Evolutionary conservation across 2,113 vertebrate species (phyloP).

Genomic region (Perca fluviatilis): DNA sequence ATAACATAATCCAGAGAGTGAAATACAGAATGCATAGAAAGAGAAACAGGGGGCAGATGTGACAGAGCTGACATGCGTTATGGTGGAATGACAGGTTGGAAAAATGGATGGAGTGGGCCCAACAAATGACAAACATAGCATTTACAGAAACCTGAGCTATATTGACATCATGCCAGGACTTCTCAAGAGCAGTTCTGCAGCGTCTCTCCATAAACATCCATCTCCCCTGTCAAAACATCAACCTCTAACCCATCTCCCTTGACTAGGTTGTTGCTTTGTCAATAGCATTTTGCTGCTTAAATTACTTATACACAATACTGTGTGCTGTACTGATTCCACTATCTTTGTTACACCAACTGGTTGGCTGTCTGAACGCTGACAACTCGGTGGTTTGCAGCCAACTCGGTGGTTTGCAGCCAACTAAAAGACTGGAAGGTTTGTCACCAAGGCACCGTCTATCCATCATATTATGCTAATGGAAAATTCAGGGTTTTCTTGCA

Average conservation of each 20-base stretch:
- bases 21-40: background rate
- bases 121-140: conserved; percentile 8
- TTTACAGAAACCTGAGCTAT: conserved; percentile 8
- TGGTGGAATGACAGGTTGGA: conserved; percentile 4
- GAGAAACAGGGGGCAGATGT: background rate
- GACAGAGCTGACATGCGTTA: conserved; percentile 3
- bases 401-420: background rate
- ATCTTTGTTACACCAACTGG: background rate
- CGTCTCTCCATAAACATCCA: background rate
- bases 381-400: background rate
- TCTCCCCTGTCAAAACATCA: conserved; percentile 8
- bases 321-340: background rate
- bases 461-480: background rate
- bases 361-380: background rate
- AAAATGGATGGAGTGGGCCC: conserved; percentile 16
- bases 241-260: background rate
- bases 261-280: background rate
- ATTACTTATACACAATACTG: background rate
- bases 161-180: conserved; percentile 22
- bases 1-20: background rate
- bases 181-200: background rate
- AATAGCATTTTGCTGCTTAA: background rate
- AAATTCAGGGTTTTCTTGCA: background rate
- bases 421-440: background rate
- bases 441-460: background rate